Percentiles rank a stretch among this genome's conserved stretches.
Evolutionary conservation across 2,888 invertebrate species (phyloP).

Genomic region (Sarcophaga variegata): DNA sequence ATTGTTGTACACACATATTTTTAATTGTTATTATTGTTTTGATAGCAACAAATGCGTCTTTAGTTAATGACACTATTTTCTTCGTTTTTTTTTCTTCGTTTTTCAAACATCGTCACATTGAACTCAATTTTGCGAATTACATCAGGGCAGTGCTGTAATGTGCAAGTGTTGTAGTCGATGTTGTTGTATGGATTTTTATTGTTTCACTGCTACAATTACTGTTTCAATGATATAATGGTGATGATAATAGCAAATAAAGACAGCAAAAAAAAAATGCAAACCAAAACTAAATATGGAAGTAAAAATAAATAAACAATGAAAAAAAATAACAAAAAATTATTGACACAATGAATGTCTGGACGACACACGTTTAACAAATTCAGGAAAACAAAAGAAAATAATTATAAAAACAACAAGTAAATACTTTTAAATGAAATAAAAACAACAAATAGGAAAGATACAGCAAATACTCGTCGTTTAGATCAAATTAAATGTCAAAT

Average conservation of each 20-base stretch:
- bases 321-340: conserved; percentile 1
- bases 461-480: no score
- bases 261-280: not conserved
- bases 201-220: not conserved
- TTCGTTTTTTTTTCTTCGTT: not conserved
- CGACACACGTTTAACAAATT: not conserved
- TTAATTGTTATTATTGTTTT: conserved; percentile 59
- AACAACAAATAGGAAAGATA: no score
- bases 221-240: not conserved
- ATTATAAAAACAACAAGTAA: not conserved
- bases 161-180: no score
- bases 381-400: not conserved
- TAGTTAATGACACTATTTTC: conserved; percentile 57
- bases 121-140: conserved; percentile 51
- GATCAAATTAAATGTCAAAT: no score
- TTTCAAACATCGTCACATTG: conserved; percentile 47
- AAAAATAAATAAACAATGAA: conserved; percentile 14
- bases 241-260: conserved; percentile 55
- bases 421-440: no score
- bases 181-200: not conserved
- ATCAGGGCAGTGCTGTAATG: conserved; percentile 27
- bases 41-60: conserved; percentile 58
- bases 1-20: not conserved
- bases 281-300: not conserved
- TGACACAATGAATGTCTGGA: conserved; percentile 24